phyloP scores from a whole-genome alignment of 2,888 invertebrate genomes.

The Mythimna impura region DNA sequence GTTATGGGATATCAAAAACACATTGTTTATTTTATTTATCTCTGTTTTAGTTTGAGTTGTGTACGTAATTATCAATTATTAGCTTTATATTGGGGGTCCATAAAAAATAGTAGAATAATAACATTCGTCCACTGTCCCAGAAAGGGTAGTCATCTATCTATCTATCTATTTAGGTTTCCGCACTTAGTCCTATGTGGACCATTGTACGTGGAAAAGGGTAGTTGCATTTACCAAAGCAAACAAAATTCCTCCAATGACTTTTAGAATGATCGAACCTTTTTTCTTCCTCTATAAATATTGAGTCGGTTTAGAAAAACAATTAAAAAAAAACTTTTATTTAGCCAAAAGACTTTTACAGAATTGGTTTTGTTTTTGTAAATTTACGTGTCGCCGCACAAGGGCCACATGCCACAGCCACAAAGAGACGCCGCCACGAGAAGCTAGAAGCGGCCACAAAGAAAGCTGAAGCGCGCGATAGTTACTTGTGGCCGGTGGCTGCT shows the following conservation, averaged over 20 bases:
- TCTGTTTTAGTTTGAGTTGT: no score
- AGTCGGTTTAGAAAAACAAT: slow-evolving; percentile 29
- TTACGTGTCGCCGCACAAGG: background rate
- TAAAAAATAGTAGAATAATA: slow-evolving; percentile 30
- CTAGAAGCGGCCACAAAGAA: no score
- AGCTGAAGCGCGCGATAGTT: no score
- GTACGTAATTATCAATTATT: slow-evolving; percentile 8
- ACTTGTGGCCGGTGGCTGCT: no score
- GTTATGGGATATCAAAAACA: no score
- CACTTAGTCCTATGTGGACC: no score
- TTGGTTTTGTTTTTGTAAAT: slow-evolving; percentile 35
- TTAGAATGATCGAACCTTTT: slow-evolving; percentile 20
- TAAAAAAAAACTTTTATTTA: slow-evolving; percentile 18
- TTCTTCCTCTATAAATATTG: slow-evolving; percentile 49
- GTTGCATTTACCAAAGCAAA: slow-evolving; percentile 50
- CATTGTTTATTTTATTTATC: no score
- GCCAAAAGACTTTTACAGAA: slow-evolving; percentile 15
- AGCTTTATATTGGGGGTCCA: slow-evolving; percentile 13
- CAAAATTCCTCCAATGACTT: slow-evolving; percentile 37
- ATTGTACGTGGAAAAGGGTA: no score
- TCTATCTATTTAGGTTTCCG: no score
- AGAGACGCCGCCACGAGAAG: no score
- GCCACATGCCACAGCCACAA: no score
- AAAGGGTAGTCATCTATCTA: no score
- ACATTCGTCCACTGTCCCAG: slow-evolving; percentile 4